Evolutionary conservation across 2,888 invertebrate species (phyloP), one percentile per base, ranked within the genome.

Genomic region (Sylvicola cinctus): DNA sequence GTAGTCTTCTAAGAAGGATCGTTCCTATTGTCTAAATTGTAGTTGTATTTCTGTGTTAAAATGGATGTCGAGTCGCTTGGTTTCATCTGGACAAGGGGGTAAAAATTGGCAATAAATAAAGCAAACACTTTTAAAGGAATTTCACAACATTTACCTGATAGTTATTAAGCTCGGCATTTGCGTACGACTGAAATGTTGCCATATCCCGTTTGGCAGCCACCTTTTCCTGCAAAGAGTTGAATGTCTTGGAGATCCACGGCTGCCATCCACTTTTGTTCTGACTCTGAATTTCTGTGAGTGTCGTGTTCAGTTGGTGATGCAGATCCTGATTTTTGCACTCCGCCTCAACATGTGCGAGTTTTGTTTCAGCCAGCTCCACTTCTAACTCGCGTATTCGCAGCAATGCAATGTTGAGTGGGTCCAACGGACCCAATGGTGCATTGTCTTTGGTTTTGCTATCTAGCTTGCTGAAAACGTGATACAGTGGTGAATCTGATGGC

Each of bases 301-400:
- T 77, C 0, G 83, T 68, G 48, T 78, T 77, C 35, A 93, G 61
- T 49, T 88, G 84, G 59, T 96, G 93, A 27, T 81, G 84, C 41
- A 96, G 61, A 54, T 88, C 85, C 68, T 93, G 93, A 58, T 88
- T 91, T 51, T 78, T 74, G 61, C 95, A 95, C 61, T 95, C 87
- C 2, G 91, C 85, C 60, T 98, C 93, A 4, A 96, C 98, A 43
- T 95, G 79, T 1, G 90, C 91, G 42, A 98, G 62, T 57, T 98
- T 98, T 1, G 95, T 90, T 54, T 91, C 87, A 3, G 96, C 98
- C 43, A 98, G 61, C 50, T 98, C 95, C 38, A 95, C 62, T 55
- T 98, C 98, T 13, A 98, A 60, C 52, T 90, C 91, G 3, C 88
- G 66, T 33, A 90, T 75, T 41, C 80, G 68, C 46, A 55, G 54